phyloP scores from a whole-genome alignment of 2,113 vertebrate genomes.

The Phrynosoma platyrhinos region DNA sequence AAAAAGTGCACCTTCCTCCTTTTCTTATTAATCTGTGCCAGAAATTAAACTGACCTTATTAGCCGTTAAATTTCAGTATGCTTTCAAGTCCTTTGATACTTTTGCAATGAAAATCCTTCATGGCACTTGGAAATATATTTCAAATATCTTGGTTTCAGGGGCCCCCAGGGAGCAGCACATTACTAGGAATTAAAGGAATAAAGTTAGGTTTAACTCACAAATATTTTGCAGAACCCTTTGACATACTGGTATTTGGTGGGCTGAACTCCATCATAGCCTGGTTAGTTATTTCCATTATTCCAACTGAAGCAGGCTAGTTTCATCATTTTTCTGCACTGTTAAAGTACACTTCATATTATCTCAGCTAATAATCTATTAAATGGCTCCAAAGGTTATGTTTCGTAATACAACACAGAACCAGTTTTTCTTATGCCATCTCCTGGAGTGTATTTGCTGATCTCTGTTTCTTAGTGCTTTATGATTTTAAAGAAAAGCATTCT shows the following conservation, averaged over 20 bases:
- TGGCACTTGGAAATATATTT: slow-evolving; percentile 16
- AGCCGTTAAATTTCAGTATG: slow-evolving; percentile 37
- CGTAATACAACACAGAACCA: slow-evolving; percentile 42
- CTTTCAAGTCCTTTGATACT: slow-evolving; percentile 33
- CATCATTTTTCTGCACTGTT: slow-evolving; percentile 44
- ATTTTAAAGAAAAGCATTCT: slow-evolving; percentile 32
- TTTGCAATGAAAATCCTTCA: not conserved
- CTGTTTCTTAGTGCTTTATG: slow-evolving; percentile 16
- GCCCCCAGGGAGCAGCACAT: slow-evolving; percentile 43
- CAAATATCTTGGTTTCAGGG: slow-evolving; percentile 35
- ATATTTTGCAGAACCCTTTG: slow-evolving; percentile 37
- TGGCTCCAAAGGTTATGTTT: slow-evolving; percentile 44
- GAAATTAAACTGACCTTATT: not conserved
- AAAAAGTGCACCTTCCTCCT: no score
- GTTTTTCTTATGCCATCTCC: slow-evolving; percentile 40
- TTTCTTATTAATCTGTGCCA: slow-evolving; percentile 30
- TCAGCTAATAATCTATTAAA: slow-evolving; percentile 51
- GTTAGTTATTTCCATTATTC: slow-evolving; percentile 63
- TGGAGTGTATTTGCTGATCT: slow-evolving; percentile 26
- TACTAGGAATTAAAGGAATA: slow-evolving; percentile 42
- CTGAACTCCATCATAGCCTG: slow-evolving; percentile 58
- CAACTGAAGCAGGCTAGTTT: slow-evolving; percentile 47
- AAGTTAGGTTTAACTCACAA: slow-evolving; percentile 17
- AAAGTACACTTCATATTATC: slow-evolving; percentile 55
- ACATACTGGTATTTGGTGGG: slow-evolving; percentile 46